Conservation (phyloP, 2,113 vertebrate genomes). For the Peromyscus leucopus region DNA sequence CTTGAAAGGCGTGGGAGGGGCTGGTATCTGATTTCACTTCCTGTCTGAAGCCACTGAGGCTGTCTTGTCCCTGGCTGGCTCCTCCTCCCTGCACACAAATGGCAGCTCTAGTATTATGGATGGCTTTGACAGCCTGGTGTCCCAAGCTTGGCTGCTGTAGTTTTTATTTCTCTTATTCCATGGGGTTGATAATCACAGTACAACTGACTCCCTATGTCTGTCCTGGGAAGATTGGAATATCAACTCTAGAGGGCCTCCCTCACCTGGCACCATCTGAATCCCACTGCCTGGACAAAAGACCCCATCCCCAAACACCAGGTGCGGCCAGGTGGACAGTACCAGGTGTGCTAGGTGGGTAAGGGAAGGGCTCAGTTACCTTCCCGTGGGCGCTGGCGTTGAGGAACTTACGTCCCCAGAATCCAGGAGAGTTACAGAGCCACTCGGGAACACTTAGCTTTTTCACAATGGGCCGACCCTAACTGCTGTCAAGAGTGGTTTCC, state of each 20-base stretch:
- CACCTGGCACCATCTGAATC: background rate
- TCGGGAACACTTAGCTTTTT: rapidly evolving
- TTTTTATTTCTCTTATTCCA: no score
- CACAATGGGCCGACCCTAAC: rapidly evolving
- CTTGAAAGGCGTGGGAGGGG: background rate
- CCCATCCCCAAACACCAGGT: background rate
- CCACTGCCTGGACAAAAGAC: background rate
- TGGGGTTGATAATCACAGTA: no score
- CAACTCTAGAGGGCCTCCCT: background rate
- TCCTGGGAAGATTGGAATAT: background rate
- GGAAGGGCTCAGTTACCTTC: background rate
- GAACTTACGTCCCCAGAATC: rapidly evolving
- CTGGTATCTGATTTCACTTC: background rate
- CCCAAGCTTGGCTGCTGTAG: background rate
- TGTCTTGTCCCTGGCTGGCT: background rate
- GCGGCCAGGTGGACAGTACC: background rate
- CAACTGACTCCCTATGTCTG: no score
- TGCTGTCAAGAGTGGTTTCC: rapidly evolving
- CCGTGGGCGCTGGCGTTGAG: rapidly evolving
- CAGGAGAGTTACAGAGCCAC: background rate
- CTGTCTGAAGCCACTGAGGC: background rate
- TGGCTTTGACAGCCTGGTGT: rapidly evolving
- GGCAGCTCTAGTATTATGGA: background rate
- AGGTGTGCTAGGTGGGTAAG: rapidly evolving
- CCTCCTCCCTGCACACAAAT: background rate